Evolutionary conservation across 1,140 invertebrate genomes (phyloP), one percentile per base, ranked within the genome.

Genomic region (Magallana ariakensis): DNA sequence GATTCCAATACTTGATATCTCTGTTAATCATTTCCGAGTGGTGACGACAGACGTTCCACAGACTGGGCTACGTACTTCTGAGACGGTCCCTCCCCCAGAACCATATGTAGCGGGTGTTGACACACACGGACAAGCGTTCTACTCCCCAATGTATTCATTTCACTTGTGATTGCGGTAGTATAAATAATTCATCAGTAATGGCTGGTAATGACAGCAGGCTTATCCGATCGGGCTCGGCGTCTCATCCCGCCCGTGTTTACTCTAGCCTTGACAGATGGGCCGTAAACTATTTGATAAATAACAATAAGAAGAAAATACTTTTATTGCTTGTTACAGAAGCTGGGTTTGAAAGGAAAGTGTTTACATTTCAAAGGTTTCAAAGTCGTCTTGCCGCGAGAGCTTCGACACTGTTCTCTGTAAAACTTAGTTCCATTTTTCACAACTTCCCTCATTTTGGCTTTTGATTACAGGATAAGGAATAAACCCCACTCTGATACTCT

Each of bases 151-250:
- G 66, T 75, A 75, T 75, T 75, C 66, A 46, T 75, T 75, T 75
- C 66, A 75, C 66, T 75, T 75, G 66, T 26, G 66, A 75, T 75
- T 75, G 66, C 66, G 22, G 66, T 26, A 75, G 15, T 75, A 75
- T 75, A 75, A 75, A 75, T 75, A 75, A 75, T 75, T 26, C 66
- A 22, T 75, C 66, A 75, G 66, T 75, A 75, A 75, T 75, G 66
- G 66, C 8, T 75, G 22, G 22, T 75, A 75, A 75, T 75, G 66
- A 75, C 66, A 75, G 66, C 22, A 75, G 66, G 66, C 66, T 26
- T 19, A 75, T 75, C 66, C 15, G 66, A 75, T 75, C 66, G 66
- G 66, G 66, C 22, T 75, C 66, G 66, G 8, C 13, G 66, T 75
- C 19, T 22, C 22, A 26, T 26, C 22, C 66, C 10, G 66, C 66